Evolutionary conservation across 2,888 invertebrate genomes (phyloP), one percentile per base, ranked within the genome.

Genomic region (Drosophila nigritarsus): DNA sequence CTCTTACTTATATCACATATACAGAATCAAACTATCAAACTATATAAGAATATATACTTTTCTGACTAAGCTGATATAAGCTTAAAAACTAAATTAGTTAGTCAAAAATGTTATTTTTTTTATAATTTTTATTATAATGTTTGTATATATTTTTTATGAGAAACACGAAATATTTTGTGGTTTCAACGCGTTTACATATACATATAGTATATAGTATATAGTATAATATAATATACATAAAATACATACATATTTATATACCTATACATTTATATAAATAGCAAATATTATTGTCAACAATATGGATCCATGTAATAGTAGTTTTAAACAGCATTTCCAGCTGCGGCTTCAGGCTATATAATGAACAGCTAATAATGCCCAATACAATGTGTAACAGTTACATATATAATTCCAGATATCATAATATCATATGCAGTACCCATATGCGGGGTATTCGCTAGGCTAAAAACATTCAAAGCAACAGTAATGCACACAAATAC

Each of bases 241-340:
- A 77, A 73, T 68, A 73, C 69, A 73, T 68, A 65, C 62, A 73
- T 65, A 65, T 73, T 64, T 50, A 75, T 77, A 78, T 54, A 65
- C 68, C 62, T 70, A 65, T 50, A 75, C 65, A 73, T 70, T 48
- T 66, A 80, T 77, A 80, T 78, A 80, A 70, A 80, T 75, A 64
- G 72, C 76, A 90, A 90, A 75, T 90, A 89, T 89, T 89, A 89
- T 89, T 89, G 89, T 89, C 89, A 89, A 90, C 89, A 87, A 86
- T 79, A 80, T 88, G 82, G 38, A 38, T 38, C 55, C 55, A 55
- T 38, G 63, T 78, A 72, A 70, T 78, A 81, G 53, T 65, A 54
- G 53, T 55, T 29, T 54, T 71, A 63, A 79, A 64, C 72, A 72
- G 78, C 76, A 53, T 51, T 24, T 54, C 53, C 67, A 68, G 63